Evolutionary conservation across 2,888 invertebrate species (phyloP), one percentile per base, ranked within the genome.

Genomic region (Invenusta paracnida): DNA sequence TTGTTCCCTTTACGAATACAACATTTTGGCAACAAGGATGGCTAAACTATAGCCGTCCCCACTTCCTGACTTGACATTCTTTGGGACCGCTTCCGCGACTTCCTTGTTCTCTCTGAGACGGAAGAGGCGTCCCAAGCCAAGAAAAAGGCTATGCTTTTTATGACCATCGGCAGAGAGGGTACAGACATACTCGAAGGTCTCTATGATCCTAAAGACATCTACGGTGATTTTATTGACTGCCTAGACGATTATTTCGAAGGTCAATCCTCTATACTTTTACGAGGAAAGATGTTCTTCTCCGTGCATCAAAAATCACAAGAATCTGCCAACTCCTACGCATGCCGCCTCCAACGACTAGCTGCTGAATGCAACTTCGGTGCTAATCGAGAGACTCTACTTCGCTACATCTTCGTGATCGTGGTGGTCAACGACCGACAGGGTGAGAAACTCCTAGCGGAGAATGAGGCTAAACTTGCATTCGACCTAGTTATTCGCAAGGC

Each of bases 161-260:
- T 66, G 13, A 66, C 66, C n/a, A 66, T 66, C n/a, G 66, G 66
- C 11, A 66, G 66, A 66, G 66, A 66, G n/a, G 66, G 66, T 11
- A 66, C 66, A 66, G 66, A 66, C 66, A 66, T 66, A 66, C 66
- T 66, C n/a, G 66, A 66, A 66, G 66, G 66, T 66, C 66, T 66
- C n/a, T n/a, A 11, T 13, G 13, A 66, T 13, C 66, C 66, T 66
- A 11, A 66, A 66, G 66, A 13, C n/a, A 66, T 13, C 11, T 66
- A 13, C n/a, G n/a, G n/a, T n/a, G 66, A 66, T 66, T 66, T 11
- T n/a, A 66, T 66, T 66, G 66, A 66, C n/a, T n/a, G 66, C 66
- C n/a, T 66, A 11, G n/a, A 66, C n/a, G 66, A 66, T 13, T 66
- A 66, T 66, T 66, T 66, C 66, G 66, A n/a, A 13, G n/a, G n/a